Base-by-base conservation (phyloP, 2,113 vertebrate species). In the Columbina picui region DNA sequence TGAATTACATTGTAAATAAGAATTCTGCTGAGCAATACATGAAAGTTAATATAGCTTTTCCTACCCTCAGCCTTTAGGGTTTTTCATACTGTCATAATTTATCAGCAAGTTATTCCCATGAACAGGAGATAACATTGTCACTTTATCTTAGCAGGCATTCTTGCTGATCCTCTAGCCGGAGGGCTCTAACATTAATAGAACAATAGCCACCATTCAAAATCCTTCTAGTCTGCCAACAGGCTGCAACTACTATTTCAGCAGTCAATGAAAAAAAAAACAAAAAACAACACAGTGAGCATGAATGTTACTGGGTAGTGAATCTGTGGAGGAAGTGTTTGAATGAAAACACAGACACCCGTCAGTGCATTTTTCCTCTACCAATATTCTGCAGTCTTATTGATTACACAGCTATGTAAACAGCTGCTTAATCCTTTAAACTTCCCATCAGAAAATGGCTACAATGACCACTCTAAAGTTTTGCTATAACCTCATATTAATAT, bases 201-300 rank as follows among this genome's bases (percentile, higher is more conserved):
- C 98, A 98, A 98, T 95, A 97, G 93, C 68, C 56, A 93, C 94
- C 88, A 98, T 98, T 98, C 96, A 98, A 94, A 90, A 34, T 10
- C 6, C 32, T 87, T 74, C 87, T 93, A 70, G 89, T 94, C 92
- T 93, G 89, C 83, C 94, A 97, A 94, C 84, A 93, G 94, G 57
- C 95, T 93, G 84, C 77, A 97, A 95, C 91, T 91, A 94, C 84
- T 86, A 79, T 96, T 98, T 98, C 95, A 95, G 83, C 95, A 97
- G 87, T 95, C 70, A 94, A 75, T 82, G 75, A 82, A 94, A 84
- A 89, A 90, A 68, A 60, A 89, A 43, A 43, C 15, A 43, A 45
- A 45, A 18, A 60, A 87, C 34, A 29, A 57, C 89, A 92, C 25
- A 76, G 87, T 67, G 45, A 95, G 80, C 85, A 88, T 91, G 95